Conservation (phyloP, 2,113 vertebrate genomes). For the Charina bottae region DNA sequence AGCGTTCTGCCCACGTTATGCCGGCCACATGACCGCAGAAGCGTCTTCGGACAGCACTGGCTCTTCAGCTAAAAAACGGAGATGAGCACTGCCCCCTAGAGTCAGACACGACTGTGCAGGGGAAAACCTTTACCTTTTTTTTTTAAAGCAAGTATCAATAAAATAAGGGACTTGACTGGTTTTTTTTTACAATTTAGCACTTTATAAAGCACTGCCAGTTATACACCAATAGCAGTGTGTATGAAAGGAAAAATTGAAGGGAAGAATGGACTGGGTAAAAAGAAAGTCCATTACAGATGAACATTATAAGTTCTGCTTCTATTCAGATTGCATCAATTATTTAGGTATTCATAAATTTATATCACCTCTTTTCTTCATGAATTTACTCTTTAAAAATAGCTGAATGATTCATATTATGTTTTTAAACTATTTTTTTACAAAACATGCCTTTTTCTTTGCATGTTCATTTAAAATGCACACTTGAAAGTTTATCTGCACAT, state of each 20-base stretch:
- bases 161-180: not conserved
- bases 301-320: not conserved
- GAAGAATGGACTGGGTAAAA: not conserved
- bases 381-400: not conserved
- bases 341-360: not conserved
- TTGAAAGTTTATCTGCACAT: not conserved
- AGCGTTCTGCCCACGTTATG: too few species aligned
- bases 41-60: too few species aligned
- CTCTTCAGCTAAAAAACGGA: too few species aligned
- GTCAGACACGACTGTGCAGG: too few species aligned
- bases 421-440: not conserved
- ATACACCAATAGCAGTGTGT: not conserved
- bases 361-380: not conserved
- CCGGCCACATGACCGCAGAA: too few species aligned
- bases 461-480: not conserved
- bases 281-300: not conserved
- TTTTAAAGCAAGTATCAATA: too few species aligned
- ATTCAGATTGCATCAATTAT: not conserved
- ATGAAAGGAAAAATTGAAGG: not conserved
- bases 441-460: not conserved
- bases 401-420: not conserved
- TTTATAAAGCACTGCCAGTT: not conserved
- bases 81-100: too few species aligned
- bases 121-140: too few species aligned
- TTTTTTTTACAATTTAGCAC: not conserved